phyloP scores from a whole-genome alignment of 2,888 invertebrate genomes.

The Thelaira solivaga region DNA sequence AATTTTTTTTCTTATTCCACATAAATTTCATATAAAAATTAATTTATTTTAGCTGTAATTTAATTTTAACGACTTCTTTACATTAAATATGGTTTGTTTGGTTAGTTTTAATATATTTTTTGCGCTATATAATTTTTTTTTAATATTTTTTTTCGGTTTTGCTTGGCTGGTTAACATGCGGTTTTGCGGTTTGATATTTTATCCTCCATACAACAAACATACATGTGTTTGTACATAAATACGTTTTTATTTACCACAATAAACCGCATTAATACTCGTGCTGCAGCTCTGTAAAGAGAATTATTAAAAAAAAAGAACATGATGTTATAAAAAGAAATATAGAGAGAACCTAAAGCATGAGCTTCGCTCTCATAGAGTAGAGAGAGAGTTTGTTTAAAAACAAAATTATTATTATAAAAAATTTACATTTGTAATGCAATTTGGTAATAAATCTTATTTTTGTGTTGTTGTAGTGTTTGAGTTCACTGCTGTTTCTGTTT shows the following conservation, averaged over 20 bases:
- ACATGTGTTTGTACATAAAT: too few species aligned
- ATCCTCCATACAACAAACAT: slow-evolving; percentile 36
- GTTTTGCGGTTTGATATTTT: slow-evolving; percentile 66
- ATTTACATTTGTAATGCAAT: slow-evolving; percentile 61
- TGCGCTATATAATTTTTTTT: slow-evolving; percentile 48
- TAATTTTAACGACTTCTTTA: slow-evolving; percentile 55
- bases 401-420: slow-evolving; percentile 48
- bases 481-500: slow-evolving; percentile 44
- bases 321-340: not conserved
- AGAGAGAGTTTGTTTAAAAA: not conserved
- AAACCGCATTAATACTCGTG: slow-evolving; percentile 32
- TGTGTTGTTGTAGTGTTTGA: slow-evolving; percentile 31
- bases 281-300: slow-evolving; percentile 46
- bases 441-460: slow-evolving; percentile 60
- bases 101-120: slow-evolving; percentile 63
- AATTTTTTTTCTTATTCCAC: not conserved
- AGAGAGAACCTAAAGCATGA: not conserved
- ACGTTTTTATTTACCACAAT: slow-evolving; percentile 44
- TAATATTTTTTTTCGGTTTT: slow-evolving; percentile 61
- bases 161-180: slow-evolving; percentile 66
- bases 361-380: too few species aligned
- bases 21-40: slow-evolving; percentile 27
- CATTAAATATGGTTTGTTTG: slow-evolving; percentile 56
- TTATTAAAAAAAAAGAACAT: not conserved
- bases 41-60: slow-evolving; percentile 52